Evolutionary conservation across 2,797 vertebrate species (phyloP).

Genomic region (Novumbra hubbsi): DNA sequence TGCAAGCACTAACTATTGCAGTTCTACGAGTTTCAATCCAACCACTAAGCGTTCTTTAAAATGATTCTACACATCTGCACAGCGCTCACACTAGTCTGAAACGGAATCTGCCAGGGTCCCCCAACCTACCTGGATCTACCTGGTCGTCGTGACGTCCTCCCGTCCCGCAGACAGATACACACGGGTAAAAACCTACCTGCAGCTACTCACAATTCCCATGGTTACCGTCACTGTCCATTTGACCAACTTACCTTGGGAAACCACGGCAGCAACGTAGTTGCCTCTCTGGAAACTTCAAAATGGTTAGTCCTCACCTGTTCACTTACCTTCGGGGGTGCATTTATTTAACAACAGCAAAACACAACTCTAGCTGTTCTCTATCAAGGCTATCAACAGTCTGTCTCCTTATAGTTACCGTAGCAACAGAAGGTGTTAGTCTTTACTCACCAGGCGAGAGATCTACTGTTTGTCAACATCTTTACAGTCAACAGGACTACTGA

Average conservation of each 20-base stretch:
- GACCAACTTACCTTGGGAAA: conserved; percentile 47
- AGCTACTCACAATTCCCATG: conserved; percentile 30
- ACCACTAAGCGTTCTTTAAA: background rate
- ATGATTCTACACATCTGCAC: background rate
- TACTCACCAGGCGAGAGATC: conserved; percentile 64
- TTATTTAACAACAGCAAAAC: conserved; percentile 65
- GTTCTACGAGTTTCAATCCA: background rate
- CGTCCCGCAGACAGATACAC: conserved; percentile 23
- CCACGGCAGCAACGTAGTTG: conserved; percentile 28
- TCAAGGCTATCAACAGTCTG: conserved; percentile 64
- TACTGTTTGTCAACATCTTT: conserved; percentile 69
- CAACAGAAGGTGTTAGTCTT: conserved; percentile 60
- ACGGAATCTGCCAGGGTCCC: conserved; percentile 26
- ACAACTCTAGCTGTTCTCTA: conserved; percentile 65
- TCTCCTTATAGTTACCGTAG: conserved; percentile 51
- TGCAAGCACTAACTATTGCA: background rate
- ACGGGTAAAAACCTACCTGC: conserved; percentile 38
- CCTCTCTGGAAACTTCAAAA: conserved; percentile 48
- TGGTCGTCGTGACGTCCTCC: conserved; percentile 26
- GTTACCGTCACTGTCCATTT: conserved; percentile 5
- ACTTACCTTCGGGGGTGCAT: conserved; percentile 57
- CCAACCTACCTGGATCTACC: conserved; percentile 29
- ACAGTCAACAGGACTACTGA: conserved; percentile 58
- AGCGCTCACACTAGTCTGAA: background rate
- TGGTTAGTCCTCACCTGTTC: conserved; percentile 67